These are phyloP conservation scores for Xenentodon cancila DNA, from an alignment of 2,797 vertebrate species.

Conservation along the genomic window DNA sequence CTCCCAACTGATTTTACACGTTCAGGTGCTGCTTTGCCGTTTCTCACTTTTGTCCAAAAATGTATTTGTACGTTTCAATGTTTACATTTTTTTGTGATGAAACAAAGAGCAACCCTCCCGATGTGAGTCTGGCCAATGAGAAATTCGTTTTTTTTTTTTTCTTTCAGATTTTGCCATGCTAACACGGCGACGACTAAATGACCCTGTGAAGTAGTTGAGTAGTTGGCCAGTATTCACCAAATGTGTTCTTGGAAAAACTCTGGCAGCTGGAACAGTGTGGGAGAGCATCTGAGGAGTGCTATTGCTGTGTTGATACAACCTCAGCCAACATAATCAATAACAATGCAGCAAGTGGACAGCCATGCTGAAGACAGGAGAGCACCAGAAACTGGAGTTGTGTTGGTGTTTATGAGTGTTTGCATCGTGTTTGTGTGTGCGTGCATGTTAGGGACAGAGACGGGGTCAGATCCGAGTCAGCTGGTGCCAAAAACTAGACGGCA, in stretches of 20 bases:
- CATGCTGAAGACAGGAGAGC: conserved; percentile 81
- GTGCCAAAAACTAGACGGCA: conserved; percentile 87
- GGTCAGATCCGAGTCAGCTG: conserved; percentile 83
- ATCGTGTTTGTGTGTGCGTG: conserved; percentile 29
- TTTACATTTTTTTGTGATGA: no score
- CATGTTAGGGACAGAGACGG: conserved; percentile 27
- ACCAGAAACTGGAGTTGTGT: conserved; percentile 57
- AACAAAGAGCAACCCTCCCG: no score
- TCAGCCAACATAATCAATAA: conserved; percentile 74
- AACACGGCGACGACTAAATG: conserved; percentile 30
- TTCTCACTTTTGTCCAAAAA: no score
- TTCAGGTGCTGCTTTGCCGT: no score
- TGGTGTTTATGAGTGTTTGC: conserved; percentile 38
- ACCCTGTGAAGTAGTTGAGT: conserved; percentile 37
- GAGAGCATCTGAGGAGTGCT: conserved; percentile 62
- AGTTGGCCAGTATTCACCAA: conserved; percentile 33
- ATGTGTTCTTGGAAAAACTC: conserved; percentile 52
- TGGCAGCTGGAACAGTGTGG: conserved; percentile 52
- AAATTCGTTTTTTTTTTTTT: background rate
- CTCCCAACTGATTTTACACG: no score
- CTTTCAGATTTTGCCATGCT: background rate
- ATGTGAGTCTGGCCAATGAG: no score
- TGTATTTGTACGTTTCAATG: no score
- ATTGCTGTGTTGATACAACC: conserved; percentile 72
- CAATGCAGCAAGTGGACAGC: conserved; percentile 68